phyloP scores from a whole-genome alignment of 2,888 invertebrate genomes.

The Nowickia ferox region DNA sequence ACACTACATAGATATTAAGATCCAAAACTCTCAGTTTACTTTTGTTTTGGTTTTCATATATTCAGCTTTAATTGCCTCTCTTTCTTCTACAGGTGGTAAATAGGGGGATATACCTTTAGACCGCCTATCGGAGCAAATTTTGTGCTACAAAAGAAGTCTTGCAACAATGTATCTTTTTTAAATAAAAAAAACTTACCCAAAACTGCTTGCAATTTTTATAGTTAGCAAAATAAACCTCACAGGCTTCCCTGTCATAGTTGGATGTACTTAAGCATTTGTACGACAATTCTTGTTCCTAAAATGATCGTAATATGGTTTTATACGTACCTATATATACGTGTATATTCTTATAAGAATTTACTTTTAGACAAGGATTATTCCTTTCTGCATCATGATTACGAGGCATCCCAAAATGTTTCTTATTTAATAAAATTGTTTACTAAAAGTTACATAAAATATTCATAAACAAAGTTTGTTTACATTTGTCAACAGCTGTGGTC shows the following conservation, averaged over 20 bases:
- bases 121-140: constrained; percentile 85
- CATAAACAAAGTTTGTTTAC: background rate
- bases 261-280: constrained; percentile 89
- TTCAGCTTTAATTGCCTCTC: constrained; percentile 87
- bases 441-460: too few species aligned
- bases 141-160: constrained; percentile 84
- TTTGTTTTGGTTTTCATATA: constrained; percentile 83
- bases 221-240: constrained; percentile 88
- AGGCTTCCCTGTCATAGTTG: constrained; percentile 87
- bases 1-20: too few species aligned
- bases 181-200: constrained; percentile 87
- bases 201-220: constrained; percentile 91
- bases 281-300: constrained; percentile 89
- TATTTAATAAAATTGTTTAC: too few species aligned
- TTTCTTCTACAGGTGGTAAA: constrained; percentile 88
- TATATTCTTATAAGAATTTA: constrained; percentile 60
- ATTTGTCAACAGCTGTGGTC: too few species aligned
- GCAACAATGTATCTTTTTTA: constrained; percentile 12
- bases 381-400: constrained; percentile 79
- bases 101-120: constrained; percentile 87
- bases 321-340: too few species aligned
- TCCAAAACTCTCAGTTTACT: constrained; percentile 16
- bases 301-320: constrained; percentile 36
- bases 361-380: constrained; percentile 82
- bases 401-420: constrained; percentile 74